phyloP scores from a whole-genome alignment of 2,888 invertebrate genomes.

The Drosophila siamana region DNA sequence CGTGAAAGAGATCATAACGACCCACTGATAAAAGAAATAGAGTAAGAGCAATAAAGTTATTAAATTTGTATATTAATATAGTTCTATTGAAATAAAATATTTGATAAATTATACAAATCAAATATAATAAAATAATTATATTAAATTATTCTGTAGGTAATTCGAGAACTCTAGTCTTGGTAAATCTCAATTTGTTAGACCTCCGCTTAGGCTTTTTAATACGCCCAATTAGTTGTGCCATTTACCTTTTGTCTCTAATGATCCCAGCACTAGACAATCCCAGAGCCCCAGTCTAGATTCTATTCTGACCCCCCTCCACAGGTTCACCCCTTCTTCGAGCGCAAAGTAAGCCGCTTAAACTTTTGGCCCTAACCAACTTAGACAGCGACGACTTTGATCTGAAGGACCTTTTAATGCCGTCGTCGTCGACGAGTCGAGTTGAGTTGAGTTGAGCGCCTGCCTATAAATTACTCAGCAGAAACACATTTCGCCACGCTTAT shows the following conservation, averaged over 20 bases:
- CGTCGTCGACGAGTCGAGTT: neutral
- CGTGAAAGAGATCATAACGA: no score
- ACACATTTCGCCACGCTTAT: constrained; percentile 72
- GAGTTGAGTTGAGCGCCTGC: constrained; percentile 26
- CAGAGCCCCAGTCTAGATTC: neutral
- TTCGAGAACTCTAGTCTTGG: no score
- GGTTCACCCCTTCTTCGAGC: neutral
- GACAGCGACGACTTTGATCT: constrained; percentile 66
- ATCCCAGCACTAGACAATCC: constrained; percentile 1
- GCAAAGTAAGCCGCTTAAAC: constrained; percentile 67
- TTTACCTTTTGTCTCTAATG: constrained; percentile 28
- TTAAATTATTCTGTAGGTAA: no score
- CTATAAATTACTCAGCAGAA: constrained; percentile 75
- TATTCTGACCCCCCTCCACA: constrained; percentile 9
- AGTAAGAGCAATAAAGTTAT: no score
- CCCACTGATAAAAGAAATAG: no score
- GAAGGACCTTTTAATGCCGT: constrained; percentile 65
- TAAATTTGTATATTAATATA: no score
- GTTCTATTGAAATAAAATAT: no score
- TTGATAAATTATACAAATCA: no score
- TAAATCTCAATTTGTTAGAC: neutral
- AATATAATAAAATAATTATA: no score
- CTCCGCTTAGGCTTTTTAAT: constrained; percentile 4
- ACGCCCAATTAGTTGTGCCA: constrained; percentile 42
- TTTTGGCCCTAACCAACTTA: constrained; percentile 49